Conservation (phyloP, 2,888 invertebrate species). For the Aplocera efformata region DNA sequence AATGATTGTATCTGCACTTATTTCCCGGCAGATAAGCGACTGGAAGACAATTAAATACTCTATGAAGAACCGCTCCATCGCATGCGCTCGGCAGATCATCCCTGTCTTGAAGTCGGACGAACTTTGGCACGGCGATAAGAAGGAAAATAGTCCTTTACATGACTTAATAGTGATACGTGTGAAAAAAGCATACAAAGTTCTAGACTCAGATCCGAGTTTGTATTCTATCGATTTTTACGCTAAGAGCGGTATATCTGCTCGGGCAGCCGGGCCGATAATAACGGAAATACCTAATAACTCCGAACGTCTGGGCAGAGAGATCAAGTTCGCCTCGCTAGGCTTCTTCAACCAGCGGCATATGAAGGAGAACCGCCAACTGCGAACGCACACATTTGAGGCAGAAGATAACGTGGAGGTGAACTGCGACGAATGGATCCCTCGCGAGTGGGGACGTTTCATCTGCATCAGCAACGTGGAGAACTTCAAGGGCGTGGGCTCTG, state of each 20-base stretch:
- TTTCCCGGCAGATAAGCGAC: background rate
- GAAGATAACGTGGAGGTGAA: conserved; percentile 7
- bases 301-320: background rate
- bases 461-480: conserved; percentile 7
- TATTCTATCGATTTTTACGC: conserved; percentile 4
- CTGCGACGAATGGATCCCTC: conserved; percentile 15
- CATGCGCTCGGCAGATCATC: conserved; percentile 12
- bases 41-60: background rate
- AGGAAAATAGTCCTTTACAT: conserved; percentile 12
- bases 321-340: conserved; percentile 11
- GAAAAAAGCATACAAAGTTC: background rate
- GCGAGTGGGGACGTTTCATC: conserved; percentile 22
- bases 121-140: conserved; percentile 3
- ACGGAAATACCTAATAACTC: background rate
- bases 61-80: background rate
- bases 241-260: background rate
- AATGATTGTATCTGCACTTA: conserved; percentile 1
- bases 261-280: conserved; percentile 2
- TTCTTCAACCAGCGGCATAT: conserved; percentile 3
- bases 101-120: background rate
- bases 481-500: conserved; percentile 12
- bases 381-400: background rate
- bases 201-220: background rate
- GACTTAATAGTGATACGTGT: conserved; percentile 15
- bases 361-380: background rate